Evolutionary conservation across 2,797 vertebrate genomes (phyloP).

Genomic region (Garrulus glandarius): DNA sequence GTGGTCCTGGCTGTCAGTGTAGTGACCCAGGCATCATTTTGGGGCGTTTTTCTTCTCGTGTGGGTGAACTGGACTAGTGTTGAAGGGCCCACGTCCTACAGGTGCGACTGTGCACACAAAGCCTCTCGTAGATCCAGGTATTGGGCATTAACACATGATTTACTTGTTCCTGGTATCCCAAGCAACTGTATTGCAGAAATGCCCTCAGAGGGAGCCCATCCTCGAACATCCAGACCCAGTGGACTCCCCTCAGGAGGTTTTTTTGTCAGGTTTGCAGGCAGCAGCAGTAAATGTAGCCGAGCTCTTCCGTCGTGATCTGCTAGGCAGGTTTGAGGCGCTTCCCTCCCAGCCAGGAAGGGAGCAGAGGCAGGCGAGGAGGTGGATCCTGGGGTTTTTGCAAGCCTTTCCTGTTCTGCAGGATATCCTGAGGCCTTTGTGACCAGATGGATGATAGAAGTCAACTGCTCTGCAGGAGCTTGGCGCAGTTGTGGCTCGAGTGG

Average conservation of each 20-base stretch:
- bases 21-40: accelerated
- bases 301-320: accelerated
- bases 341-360: constrained; percentile 25
- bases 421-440: constrained; percentile 45
- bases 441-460: not conserved
- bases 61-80: not conserved
- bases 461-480: not conserved
- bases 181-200: not conserved
- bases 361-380: not conserved
- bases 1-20: not conserved
- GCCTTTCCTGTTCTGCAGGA: constrained; percentile 57
- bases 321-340: not conserved
- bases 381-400: not conserved
- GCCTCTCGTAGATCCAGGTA: not conserved
- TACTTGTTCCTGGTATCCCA: not conserved
- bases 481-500: not conserved
- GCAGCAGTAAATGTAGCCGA: not conserved
- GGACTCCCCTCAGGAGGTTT: not conserved
- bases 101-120: not conserved
- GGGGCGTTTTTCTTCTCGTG: accelerated
- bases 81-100: accelerated
- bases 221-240: not conserved
- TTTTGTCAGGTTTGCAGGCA: not conserved
- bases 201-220: not conserved
- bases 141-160: accelerated